Conservation (phyloP, 2,888 invertebrate genomes). For the Stenotaenia linearis region DNA sequence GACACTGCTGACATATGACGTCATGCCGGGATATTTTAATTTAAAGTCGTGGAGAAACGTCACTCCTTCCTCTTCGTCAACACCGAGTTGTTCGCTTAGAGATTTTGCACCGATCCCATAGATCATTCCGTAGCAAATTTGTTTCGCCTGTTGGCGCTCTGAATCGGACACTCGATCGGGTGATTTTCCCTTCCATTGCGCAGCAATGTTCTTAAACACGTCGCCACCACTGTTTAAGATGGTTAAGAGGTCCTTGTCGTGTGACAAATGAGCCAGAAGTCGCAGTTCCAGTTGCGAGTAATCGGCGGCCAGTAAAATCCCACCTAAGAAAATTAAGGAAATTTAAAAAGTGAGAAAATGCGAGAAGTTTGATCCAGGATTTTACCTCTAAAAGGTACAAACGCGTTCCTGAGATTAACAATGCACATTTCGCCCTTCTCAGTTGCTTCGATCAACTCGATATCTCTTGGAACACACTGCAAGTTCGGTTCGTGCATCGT, state of each 20-base stretch:
- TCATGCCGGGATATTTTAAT: conserved; percentile 66
- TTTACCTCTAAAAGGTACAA: conserved; percentile 46
- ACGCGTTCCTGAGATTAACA: conserved; percentile 42
- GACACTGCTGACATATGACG: conserved; percentile 42
- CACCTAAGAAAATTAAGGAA: conserved; percentile 46
- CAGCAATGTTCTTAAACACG: conserved; percentile 78
- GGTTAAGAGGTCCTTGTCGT: conserved; percentile 62
- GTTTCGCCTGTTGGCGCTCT: conserved; percentile 73
- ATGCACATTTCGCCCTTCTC: neutral
- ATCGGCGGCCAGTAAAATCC: conserved; percentile 78
- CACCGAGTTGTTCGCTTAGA: conserved; percentile 69
- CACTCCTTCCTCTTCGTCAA: conserved; percentile 70
- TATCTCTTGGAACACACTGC: conserved; percentile 84
- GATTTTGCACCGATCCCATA: conserved; percentile 91
- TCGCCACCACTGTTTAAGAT: conserved; percentile 57
- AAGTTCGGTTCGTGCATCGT: conserved; percentile 89
- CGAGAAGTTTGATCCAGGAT: no score
- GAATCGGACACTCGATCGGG: conserved; percentile 61
- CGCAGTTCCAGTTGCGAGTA: conserved; percentile 94
- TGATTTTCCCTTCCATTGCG: conserved; percentile 69
- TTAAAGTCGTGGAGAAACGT: conserved; percentile 60
- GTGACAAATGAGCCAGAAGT: conserved; percentile 81
- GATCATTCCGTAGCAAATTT: conserved; percentile 92
- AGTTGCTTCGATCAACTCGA: conserved; percentile 49
- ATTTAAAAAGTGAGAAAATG: no score